Base-by-base conservation (phyloP, 2,113 vertebrate species). In the Percina caprodes region DNA sequence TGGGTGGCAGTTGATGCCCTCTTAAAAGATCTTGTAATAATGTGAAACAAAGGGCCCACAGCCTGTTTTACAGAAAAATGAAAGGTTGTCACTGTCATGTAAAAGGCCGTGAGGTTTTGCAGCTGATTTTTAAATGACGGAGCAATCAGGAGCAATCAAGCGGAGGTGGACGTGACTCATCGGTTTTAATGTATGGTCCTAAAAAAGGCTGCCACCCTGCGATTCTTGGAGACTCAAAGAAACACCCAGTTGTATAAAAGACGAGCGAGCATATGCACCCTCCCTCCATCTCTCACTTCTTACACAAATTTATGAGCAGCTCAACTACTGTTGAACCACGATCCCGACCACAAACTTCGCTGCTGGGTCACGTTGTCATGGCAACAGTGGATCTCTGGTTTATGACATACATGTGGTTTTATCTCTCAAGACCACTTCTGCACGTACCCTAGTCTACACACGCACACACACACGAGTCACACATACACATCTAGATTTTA, bases 141-240 rank as follows among this genome's bases (percentile, higher is more conserved):
- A 52, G 73, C 88, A 92, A 91, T 91, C 81, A 88, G 74, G 23
- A 84, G 78, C 39, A 77, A 77, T 89, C 80, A 80, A 51, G 76
- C 78, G 66, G 86, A 88, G 88, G 77, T 86, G 90, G 55, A 80
- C 51, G 52, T 92, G 92, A 93, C 84, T 94, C 92, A 93, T 71
- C 59, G n/a, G 14, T 56, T 84, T 92, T 88, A 94, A 94, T 90
- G 88, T 68, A 88, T 69, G 80, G 48, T 85, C 74, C 91, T 91
- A 90, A 92, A 93, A 93, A 86, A 79, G 89, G 63, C 85, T 74
- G 84, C 86, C 69, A 81, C 68, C 80, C 89, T 80, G 68, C 69
- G 55, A 68, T 70, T 86, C 59, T 68, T n/a, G 33, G 74, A 74
- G 60, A 63, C 82, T 76, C 67, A 80, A 30, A 86, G 86, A 83